phyloP scores from a whole-genome alignment of 2,113 vertebrate species.

The Gobiocypris rarus region DNA sequence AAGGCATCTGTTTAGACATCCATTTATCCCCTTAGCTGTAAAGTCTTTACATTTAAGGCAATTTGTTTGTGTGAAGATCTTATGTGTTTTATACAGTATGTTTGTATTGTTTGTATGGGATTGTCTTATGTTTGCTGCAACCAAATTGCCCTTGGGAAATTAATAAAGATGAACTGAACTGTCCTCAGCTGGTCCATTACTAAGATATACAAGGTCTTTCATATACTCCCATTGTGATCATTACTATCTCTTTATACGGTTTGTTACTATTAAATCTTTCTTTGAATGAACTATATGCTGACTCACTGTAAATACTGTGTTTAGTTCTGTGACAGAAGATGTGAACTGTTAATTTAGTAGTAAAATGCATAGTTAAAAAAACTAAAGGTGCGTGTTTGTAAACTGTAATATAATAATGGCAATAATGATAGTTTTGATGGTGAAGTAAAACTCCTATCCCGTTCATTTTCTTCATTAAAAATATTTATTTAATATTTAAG shows the following conservation, averaged over 20 bases:
- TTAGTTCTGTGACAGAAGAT: neutral
- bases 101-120: too few relatives aligned
- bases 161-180: too few relatives aligned
- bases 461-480: neutral
- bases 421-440: too few relatives aligned
- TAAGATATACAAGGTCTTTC: constrained; percentile 35
- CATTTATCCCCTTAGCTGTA: too few relatives aligned
- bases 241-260: constrained; percentile 29
- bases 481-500: too few relatives aligned
- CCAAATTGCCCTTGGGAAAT: too few relatives aligned
- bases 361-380: neutral
- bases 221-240: constrained; percentile 57
- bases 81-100: too few relatives aligned
- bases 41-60: too few relatives aligned
- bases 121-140: too few relatives aligned
- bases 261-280: constrained; percentile 21
- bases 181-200: neutral
- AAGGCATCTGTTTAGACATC: neutral
- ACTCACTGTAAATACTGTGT: neutral
- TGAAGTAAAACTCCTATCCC: neutral
- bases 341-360: neutral
- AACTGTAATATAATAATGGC: neutral
- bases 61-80: too few relatives aligned
- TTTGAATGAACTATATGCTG: constrained; percentile 55
- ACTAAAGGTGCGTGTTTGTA: neutral